phyloP scores from a whole-genome alignment of 2,797 vertebrate genomes.

The Falco berigora region DNA sequence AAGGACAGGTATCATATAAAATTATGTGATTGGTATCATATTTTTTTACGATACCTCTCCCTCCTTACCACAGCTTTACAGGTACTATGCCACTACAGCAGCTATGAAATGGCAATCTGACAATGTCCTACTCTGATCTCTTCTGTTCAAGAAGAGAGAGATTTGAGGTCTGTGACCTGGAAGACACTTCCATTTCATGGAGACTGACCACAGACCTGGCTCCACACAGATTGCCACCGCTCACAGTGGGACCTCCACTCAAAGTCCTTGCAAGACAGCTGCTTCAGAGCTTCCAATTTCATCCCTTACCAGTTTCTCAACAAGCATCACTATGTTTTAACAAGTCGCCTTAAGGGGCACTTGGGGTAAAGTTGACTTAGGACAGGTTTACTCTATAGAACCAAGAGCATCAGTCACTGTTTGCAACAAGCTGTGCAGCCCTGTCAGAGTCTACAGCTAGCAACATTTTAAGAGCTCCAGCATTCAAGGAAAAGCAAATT shows the following conservation, averaged over 20 bases:
- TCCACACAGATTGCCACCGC: background rate
- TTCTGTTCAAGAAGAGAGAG: background rate
- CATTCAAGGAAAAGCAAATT: background rate
- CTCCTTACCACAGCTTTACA: background rate
- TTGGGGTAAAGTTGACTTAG: background rate
- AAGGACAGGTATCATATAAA: background rate
- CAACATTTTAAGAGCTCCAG: background rate
- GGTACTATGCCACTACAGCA: background rate
- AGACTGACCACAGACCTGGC: background rate
- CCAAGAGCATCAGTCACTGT: background rate
- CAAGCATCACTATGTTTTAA: background rate
- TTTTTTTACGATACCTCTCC: background rate
- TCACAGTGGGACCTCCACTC: background rate
- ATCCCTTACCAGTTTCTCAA: background rate
- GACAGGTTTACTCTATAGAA: background rate
- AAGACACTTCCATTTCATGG: background rate
- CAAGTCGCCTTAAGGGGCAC: background rate
- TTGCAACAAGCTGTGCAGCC: background rate
- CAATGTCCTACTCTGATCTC: background rate
- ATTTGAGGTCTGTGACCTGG: background rate
- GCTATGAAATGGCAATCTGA: background rate
- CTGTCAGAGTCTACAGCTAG: background rate
- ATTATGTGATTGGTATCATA: background rate
- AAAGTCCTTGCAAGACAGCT: background rate
- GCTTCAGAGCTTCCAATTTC: background rate